Evolutionary conservation across 2,113 vertebrate species (phyloP).

Genomic region (Trachemys scripta): DNA sequence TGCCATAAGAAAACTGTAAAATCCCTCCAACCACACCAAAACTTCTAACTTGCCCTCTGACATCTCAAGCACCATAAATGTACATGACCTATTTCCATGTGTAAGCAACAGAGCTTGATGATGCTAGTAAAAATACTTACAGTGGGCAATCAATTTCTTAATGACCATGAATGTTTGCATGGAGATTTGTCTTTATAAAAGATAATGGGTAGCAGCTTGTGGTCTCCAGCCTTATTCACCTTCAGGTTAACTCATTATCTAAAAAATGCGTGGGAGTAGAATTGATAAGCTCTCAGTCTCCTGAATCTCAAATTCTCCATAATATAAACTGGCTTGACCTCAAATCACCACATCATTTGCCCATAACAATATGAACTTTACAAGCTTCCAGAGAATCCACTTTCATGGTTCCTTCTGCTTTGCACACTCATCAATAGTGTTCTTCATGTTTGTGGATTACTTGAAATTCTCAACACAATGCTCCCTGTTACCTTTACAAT

Average conservation of each 20-base stretch:
- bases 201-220: not conserved
- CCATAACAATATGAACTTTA: not conserved
- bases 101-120: not conserved
- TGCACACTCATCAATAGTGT: not conserved
- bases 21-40: not conserved
- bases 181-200: not conserved
- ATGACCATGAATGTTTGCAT: not conserved
- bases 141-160: not conserved
- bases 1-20: not conserved
- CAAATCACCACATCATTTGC: not conserved
- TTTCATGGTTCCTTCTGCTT: not conserved
- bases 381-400: not conserved
- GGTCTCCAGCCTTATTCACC: not conserved
- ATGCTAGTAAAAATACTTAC: not conserved
- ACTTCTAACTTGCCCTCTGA: not conserved
- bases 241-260: not conserved
- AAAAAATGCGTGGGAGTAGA: not conserved
- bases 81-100: not conserved
- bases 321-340: not conserved
- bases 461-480: not conserved
- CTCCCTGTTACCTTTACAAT: accelerated
- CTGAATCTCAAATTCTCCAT: not conserved
- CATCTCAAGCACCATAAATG: not conserved
- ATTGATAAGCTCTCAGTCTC: not conserved
- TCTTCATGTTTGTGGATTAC: not conserved